Base-by-base conservation (phyloP, 2,113 vertebrate species). In the Connochaetes taurinus region DNA sequence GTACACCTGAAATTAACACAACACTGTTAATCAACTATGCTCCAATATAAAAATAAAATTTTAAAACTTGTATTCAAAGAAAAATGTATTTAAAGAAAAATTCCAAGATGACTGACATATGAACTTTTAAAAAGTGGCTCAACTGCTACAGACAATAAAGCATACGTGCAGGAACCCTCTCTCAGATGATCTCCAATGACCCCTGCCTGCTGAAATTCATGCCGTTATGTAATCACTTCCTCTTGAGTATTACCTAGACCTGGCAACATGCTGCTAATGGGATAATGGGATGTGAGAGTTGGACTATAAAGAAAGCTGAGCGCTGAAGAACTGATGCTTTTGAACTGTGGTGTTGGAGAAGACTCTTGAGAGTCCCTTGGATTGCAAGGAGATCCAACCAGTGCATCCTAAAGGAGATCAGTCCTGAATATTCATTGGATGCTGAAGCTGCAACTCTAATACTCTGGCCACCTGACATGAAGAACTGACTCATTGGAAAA, bases 61-160 rank as follows among this genome's bases (percentile, higher is more conserved):
- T 50, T 3, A 0, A 81, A 50, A 6, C n/a, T 64, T 64, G 2
- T 33, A 31, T 62, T 67, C 12, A 62, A 31, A 62, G 29, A 62
- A 31, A 62, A 62, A 62, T 31, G 29, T 67, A 58, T 58, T 58
- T 58, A 36, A 50, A 33, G 29, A 80, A 80, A 33, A 81, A 50
- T 33, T 92, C 91, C 81, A 97, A 98, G 62, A 60, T 55, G 13
- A 95, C 16, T 87, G 76, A 93, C 60, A 43, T 16, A 88, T 12
- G 89, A 94, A 97, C 71, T 96, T 85, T 85, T 86, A 74, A 78
- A 97, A 97, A 94, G 52, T 47, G 57, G n/a, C 97, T 36, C 67
- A 96, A 91, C 55, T 29, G n/a, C 52, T 53, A 82, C 6, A 33
- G 84, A 40, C 16, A 95, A 71, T 89, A 33, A 84, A 62, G 60